Base-by-base conservation (phyloP, 2,113 vertebrate genomes). In the Perca flavescens region DNA sequence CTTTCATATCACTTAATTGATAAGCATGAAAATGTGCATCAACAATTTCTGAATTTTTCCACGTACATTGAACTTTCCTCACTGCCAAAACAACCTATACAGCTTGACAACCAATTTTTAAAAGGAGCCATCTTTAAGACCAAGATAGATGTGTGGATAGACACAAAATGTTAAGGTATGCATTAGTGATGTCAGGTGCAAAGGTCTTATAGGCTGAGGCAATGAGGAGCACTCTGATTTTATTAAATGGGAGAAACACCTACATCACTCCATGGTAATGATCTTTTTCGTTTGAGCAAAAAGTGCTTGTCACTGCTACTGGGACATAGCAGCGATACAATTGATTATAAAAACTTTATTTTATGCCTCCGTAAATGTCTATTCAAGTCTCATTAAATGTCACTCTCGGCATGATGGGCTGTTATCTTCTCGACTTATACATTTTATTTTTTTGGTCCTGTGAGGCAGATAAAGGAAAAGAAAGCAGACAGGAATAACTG, bases 1-100 rank as follows among this genome's bases (percentile, higher is more conserved):
- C 52, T 43, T 40, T 79, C 46, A 40, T 46, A 65, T 85, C 22
- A 50, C 16, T 4, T 2, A 25, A 56, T n/a, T 57, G 67, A 87
- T 61, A 77, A 63, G 58, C 4, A 19, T n/a, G 31, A 74, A 62
- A 43, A 56, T 40, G 19, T 19, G 16, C 22, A 54, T 86, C 31
- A 69, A 68, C 28, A 67, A 67, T 40, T 52, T 68, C 40, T 80
- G 56, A 69, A 57, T 62, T 16, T 66, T 67, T 57, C 43, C 52
- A 57, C 47, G 22, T 67, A 40, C 49, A 58, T 16, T 69, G 77
- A 85, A 77, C 87, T 90, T 81, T 88, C 34, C 75, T 71, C 21
- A 11, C 43, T 16, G 56, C 16, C 28, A 21, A 76, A 77, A 69
- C 85, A 83, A 64, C 43, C 31, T 12, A 3, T 9, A 49, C 47